A percentile compares a stretch with the other conserved stretches of the same genome.
Evolutionary conservation across 2,888 invertebrate species (phyloP).

Genomic region (Synanthedon vespiformis): DNA sequence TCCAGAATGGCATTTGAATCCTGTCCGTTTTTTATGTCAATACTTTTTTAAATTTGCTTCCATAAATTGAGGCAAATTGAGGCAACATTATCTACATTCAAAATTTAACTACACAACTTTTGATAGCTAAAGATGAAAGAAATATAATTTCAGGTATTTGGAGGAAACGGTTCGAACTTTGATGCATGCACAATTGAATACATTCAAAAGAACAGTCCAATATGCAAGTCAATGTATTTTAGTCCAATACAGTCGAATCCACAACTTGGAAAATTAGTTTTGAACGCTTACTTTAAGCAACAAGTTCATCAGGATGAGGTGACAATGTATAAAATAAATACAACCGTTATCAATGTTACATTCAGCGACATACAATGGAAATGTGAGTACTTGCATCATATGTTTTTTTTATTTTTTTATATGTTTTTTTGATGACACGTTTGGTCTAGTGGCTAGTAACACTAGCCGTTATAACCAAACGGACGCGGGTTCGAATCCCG

Average conservation of each 20-base stretch:
- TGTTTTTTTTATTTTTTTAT: too few species aligned
- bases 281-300: slow-evolving; percentile 43
- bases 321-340: slow-evolving; percentile 18
- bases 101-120: too few species aligned
- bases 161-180: slow-evolving; percentile 27
- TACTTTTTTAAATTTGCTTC: too few species aligned
- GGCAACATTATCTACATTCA: too few species aligned
- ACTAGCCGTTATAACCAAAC: too few species aligned
- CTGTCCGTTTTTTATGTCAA: too few species aligned
- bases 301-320: slow-evolving; percentile 10
- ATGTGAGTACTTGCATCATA: slow-evolving; percentile 36
- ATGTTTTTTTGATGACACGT: too few species aligned
- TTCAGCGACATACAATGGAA: slow-evolving; percentile 63
- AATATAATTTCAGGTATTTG: slow-evolving; percentile 28
- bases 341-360: slow-evolving; percentile 54
- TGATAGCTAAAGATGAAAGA: too few species aligned
- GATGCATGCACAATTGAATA: slow-evolving; percentile 45
- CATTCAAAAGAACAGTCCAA: slow-evolving; percentile 38
- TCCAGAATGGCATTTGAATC: too few species aligned
- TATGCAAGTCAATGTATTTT: slow-evolving; percentile 47
- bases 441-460: too few species aligned
- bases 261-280: slow-evolving; percentile 46
- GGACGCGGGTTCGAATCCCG: too few species aligned
- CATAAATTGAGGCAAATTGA: too few species aligned
- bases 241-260: slow-evolving; percentile 40